Evolutionary conservation across 2,888 invertebrate species (phyloP).

Genomic region (Sphaeridia pumilis): DNA sequence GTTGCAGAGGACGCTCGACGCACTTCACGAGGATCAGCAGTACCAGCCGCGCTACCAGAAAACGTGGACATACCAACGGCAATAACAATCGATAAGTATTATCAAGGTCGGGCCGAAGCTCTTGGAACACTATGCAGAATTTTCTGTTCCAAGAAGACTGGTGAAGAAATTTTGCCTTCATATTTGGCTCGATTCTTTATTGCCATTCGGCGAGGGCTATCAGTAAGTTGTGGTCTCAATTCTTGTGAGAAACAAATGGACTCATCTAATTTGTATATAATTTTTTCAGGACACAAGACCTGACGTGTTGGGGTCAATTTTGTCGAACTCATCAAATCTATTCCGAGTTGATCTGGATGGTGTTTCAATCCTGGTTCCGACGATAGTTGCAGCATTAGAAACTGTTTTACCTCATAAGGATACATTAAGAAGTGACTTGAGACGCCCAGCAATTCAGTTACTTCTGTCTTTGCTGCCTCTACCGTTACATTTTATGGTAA

Average conservation of each 20-base stretch:
- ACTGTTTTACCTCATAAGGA: constrained; percentile 79
- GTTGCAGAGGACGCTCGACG: constrained; percentile 29
- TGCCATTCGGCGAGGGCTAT: constrained; percentile 75
- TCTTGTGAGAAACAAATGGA: not conserved
- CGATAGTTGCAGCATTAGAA: constrained; percentile 79
- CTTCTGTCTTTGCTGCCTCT: constrained; percentile 81
- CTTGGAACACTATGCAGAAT: constrained; percentile 89
- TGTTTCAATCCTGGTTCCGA: constrained; percentile 78
- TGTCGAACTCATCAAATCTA: constrained; percentile 73
- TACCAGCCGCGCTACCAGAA: constrained; percentile 54
- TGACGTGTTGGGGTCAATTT: constrained; percentile 73
- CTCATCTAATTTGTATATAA: not conserved
- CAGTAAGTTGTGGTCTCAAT: too few species aligned
- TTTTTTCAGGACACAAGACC: constrained; percentile 35
- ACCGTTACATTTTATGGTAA: constrained; percentile 76
- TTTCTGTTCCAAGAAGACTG: constrained; percentile 88
- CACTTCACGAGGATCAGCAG: constrained; percentile 34
- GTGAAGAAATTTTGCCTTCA: constrained; percentile 78
- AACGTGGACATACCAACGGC: constrained; percentile 55
- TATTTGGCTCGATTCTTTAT: constrained; percentile 90
- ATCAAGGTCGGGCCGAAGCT: constrained; percentile 78
- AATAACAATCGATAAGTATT: constrained; percentile 57
- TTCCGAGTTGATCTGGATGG: constrained; percentile 87
- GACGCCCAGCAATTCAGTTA: constrained; percentile 83
- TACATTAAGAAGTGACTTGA: constrained; percentile 62